Base-by-base conservation (phyloP, 2,797 vertebrate species). In the Arrhamphus sclerolepis region DNA sequence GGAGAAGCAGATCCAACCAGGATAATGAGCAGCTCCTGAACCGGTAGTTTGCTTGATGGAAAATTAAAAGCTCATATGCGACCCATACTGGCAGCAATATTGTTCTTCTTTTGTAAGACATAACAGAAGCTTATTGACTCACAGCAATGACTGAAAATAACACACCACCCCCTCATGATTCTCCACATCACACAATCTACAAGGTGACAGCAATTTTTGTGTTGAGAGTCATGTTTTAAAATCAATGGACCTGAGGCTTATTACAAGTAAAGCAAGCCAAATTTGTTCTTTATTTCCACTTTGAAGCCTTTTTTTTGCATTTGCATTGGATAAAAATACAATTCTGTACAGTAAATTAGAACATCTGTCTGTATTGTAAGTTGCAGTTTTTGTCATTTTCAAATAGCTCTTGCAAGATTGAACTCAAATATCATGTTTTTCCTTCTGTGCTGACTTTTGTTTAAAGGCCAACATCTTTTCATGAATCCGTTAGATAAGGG, bases 211-310 rank as follows among this genome's bases (percentile, higher is more conserved):
- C 10, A 1, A 7, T 38, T 69, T 34, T 59, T 47, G 7, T 29
- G 41, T 29, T 66, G 47, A 57, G 6, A 10, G 55, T 44, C 22
- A 20, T 31, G 58, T 62, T 46, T 69, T 29, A 53, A 57, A 83
- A 74, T 77, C 66, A 75, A 78, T 79, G 46, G 10, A 63, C n/a
- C 62, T 56, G 40, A 11, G 52, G 54, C n/a, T 60, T 60, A 28
- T 83, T 56, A 50, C 66, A 42, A 53, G 39, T 44, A 26, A 38
- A 18, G 54, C 17, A 52, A 20, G 46, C 26, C 6, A 17, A 5
- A 14, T 22, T 46, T 46, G 6, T 42, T 31, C 59, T 53, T 31
- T 28, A 13, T 20, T 66, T 57, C 46, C 47, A 43, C 26, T 19
- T 9, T 50, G 20, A 24, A 43, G 41, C 22, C 43, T 47, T 58